These are phyloP conservation scores for Pelecanoides urinatrix DNA, from an alignment of 2,113 vertebrate species.

Conservation along the genomic window DNA sequence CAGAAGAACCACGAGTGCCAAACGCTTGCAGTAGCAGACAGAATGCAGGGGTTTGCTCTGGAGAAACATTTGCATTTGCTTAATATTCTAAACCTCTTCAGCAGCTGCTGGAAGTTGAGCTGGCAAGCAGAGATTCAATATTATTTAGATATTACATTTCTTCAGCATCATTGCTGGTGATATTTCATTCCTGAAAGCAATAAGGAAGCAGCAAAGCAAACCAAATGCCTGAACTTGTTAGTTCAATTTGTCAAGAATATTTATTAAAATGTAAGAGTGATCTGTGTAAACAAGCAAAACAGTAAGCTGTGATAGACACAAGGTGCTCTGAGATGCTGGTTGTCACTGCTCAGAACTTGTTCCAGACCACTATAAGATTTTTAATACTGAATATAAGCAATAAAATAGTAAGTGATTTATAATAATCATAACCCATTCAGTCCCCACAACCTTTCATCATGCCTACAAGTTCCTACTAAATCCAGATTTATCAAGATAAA, in stretches of 20 bases:
- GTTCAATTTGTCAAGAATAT: not conserved
- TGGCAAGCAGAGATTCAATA: not conserved
- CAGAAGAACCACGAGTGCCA: not conserved
- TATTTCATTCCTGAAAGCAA: constrained; percentile 19
- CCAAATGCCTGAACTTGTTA: not conserved
- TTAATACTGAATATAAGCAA: not conserved
- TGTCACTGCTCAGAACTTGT: not conserved
- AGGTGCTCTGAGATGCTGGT: not conserved
- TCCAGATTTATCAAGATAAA: not conserved
- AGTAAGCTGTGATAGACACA: not conserved
- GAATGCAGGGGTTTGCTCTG: not conserved
- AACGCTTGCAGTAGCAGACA: not conserved
- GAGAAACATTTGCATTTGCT: not conserved
- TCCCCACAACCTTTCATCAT: not conserved
- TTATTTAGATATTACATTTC: not conserved
- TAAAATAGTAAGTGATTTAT: not conserved
- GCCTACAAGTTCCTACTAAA: not conserved
- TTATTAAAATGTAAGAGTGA: not conserved
- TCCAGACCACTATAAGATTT: not conserved
- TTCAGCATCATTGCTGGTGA: not conserved
- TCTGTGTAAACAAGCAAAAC: not conserved
- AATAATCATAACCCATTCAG: not conserved
- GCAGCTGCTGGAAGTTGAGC: not conserved
- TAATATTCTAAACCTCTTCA: constrained; percentile 8
- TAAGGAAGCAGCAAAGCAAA: not conserved